A percentile compares a stretch with the other conserved stretches of the same genome.
Conservation (phyloP, 1,140 invertebrate genomes). For the Acyrthosiphon pisum region DNA sequence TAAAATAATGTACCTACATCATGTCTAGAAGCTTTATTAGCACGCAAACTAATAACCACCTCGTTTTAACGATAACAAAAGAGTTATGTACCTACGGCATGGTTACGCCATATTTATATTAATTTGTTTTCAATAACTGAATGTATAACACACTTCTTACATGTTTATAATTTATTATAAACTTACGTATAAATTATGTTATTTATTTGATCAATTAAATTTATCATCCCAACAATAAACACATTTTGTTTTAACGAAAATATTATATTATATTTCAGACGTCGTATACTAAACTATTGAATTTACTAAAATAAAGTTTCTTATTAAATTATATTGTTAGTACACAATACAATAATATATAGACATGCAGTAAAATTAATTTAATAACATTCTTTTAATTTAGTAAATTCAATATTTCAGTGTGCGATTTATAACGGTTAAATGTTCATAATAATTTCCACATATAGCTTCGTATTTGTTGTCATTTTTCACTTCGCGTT, state of each 20-base stretch:
- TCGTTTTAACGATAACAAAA: background rate
- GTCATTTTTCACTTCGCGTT: background rate
- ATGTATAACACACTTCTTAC: background rate
- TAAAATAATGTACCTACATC: background rate
- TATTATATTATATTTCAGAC: too few relatives aligned
- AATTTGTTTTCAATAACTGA: background rate
- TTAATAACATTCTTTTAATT: background rate
- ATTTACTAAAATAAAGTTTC: background rate
- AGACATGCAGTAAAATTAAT: background rate
- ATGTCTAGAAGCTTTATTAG: background rate
- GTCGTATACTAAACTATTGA: too few relatives aligned
- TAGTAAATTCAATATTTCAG: background rate
- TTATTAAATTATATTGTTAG: background rate
- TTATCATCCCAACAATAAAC: too few relatives aligned
- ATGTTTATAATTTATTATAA: background rate
- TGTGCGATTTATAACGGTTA: background rate
- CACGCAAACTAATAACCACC: background rate
- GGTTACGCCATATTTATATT: background rate
- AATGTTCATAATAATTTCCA: background rate
- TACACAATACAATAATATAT: background rate
- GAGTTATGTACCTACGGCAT: too few relatives aligned
- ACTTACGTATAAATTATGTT: background rate
- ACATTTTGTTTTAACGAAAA: too few relatives aligned
- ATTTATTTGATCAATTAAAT: background rate
- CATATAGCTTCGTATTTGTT: background rate